Evolutionary conservation across 2,888 invertebrate species (phyloP).

Genomic region (Elysia crispata): DNA sequence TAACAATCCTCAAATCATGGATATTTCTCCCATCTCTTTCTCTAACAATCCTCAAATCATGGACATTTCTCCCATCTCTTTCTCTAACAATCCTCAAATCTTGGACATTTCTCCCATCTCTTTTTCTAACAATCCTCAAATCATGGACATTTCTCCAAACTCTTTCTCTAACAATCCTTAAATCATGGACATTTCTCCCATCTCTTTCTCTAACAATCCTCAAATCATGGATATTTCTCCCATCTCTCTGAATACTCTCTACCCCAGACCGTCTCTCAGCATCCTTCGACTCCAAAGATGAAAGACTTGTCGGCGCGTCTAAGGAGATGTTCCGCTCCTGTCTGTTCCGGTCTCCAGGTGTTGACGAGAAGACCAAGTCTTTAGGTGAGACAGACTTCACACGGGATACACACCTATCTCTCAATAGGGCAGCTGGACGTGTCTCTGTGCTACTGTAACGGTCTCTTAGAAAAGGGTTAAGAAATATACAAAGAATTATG

Average conservation of each 20-base stretch:
- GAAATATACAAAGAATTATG: too few relatives aligned
- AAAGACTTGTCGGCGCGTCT: slow-evolving; percentile 50
- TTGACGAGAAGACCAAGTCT: slow-evolving; percentile 47
- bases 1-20: background rate
- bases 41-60: too few relatives aligned
- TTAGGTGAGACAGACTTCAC: slow-evolving; percentile 52
- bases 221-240: too few relatives aligned
- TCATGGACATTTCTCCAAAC: background rate
- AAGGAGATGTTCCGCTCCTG: slow-evolving; percentile 59
- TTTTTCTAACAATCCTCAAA: background rate
- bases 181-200: background rate
- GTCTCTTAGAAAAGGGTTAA: too few relatives aligned
- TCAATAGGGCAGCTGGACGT: too few relatives aligned
- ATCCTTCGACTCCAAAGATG: slow-evolving; percentile 49
- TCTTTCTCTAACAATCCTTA: background rate
- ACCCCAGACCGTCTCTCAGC: slow-evolving; percentile 58
- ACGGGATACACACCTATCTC: too few relatives aligned
- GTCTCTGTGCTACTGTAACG: too few relatives aligned
- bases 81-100: too few relatives aligned
- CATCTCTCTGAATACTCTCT: background rate
- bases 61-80: background rate
- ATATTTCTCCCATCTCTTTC: background rate
- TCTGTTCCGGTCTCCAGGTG: slow-evolving; percentile 48
- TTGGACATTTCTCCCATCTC: background rate
- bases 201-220: background rate